Base-by-base conservation (phyloP, 2,113 vertebrate genomes). In the Lycocorax pyrrhopterus region DNA sequence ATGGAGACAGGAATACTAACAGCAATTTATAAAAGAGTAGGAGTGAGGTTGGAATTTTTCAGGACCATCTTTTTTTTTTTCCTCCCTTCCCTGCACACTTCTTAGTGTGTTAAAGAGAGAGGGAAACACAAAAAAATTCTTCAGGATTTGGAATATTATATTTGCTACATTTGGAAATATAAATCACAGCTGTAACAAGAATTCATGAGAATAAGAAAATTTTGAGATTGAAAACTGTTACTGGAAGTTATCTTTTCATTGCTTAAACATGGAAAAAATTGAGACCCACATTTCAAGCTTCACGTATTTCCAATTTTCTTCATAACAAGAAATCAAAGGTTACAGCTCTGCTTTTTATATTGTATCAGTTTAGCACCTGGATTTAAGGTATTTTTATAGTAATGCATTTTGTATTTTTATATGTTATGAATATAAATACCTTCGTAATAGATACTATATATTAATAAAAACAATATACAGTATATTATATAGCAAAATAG, bases 41-140 rank as follows among this genome's bases (percentile, higher is more conserved):
- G 90, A 91, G 64, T 35, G 69, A 89, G 18, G 59, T 3, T 35
- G 68, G 51, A 91, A 63, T 63, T 84, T 92, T 89, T 81, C 77
- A 87, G 62, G 23, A 67, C 12, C 33, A 59, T 26, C 20, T 91
- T 74, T 59, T 68, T 64, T 35, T 29, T 77, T 41, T n/a, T n/a
- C n/a, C 20, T 8, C 13, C 7, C 8, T n/a, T 29, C 26, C 5
- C 4, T 0, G 0, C 5, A 3, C 13, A 15, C 6, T 52, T 66
- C 37, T 52, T 60, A 37, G 78, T 12, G 22, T 71, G 46, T 37
- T 71, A 62, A 62, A 92, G 56, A 21, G 11, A 32, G 27, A 72
- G 30, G 20, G 35, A 49, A 90, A 76, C 12, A 51, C 66, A n/a
- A n/a, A n/a, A n/a, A 37, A 27, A 0, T 4, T 53, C 10, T 64